Percentiles rank a stretch among this genome's conserved stretches.
Evolutionary conservation across 23 tunicate species (phyloP).

Genomic region (Clavelina lepadiformis): DNA sequence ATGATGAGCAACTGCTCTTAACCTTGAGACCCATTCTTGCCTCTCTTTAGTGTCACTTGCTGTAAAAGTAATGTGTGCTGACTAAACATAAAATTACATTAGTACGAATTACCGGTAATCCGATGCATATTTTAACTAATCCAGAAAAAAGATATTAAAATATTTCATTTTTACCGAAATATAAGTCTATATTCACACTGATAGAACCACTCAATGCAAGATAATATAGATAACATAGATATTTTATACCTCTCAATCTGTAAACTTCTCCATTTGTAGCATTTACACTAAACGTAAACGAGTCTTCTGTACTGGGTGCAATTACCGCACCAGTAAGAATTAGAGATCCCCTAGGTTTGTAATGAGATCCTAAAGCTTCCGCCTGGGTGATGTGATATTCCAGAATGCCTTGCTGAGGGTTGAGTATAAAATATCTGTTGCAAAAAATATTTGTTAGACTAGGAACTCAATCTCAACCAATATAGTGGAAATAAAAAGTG

Average conservation of each 20-base stretch:
- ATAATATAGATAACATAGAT: neutral
- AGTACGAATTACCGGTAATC: neutral
- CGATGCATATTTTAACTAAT: neutral
- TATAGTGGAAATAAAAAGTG: no score
- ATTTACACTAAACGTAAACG: conserved; percentile 77
- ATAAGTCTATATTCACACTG: neutral
- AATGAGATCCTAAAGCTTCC: conserved; percentile 38
- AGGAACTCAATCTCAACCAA: no score
- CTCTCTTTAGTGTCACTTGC: conserved; percentile 72
- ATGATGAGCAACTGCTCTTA: conserved; percentile 58
- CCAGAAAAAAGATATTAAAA: neutral
- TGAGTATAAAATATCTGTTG: conserved; percentile 70
- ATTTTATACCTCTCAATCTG: conserved; percentile 66
- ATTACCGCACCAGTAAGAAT: conserved; percentile 80
- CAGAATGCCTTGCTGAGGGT: conserved; percentile 67
- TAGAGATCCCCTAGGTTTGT: conserved; percentile 70
- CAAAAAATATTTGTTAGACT: neutral
- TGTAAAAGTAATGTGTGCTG: neutral
- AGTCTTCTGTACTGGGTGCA: conserved; percentile 89
- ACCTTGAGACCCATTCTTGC: conserved; percentile 72
- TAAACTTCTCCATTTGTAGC: conserved; percentile 91
- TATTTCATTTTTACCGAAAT: no score
- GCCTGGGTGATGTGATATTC: conserved; percentile 72
- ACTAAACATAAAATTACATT: neutral
- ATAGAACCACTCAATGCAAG: neutral